Base-by-base conservation (phyloP, 2,797 vertebrate genomes). In the Notolabrus celidotus region DNA sequence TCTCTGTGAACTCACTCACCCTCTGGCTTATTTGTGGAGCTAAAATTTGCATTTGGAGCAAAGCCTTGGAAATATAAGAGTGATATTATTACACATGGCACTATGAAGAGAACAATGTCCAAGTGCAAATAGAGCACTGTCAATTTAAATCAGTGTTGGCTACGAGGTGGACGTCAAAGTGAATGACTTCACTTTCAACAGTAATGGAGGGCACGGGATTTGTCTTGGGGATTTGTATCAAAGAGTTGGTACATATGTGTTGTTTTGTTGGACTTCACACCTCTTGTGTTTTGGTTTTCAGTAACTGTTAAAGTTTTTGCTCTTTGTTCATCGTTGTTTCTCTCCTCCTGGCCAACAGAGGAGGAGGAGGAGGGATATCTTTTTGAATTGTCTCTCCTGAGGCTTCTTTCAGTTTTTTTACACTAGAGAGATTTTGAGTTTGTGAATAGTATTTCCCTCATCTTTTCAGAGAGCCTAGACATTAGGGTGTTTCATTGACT, bases 1-100 rank as follows among this genome's bases (percentile, higher is more conserved):
- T 90, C 86, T 86, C 74, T 81, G 89, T 88, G 82, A 91, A 91
- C 83, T 86, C 82, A 78, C 79, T 82, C n/a, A 10, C 79, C 86
- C 82, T 38, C 43, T 71, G 85, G 85, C 80, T 83, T 83, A 76
- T 89, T 89, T 83, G 68, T 46, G 83, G 72, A 85, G 79, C 71
- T 78, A 67, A 78, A 77, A 91, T 92, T 87, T 88, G 74, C 83
- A 85, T 84, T 81, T 63, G 25, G 58, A 73, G 83, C 74, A 82
- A 88, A 83, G 79, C 75, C 73, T 74, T 81, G 65, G 51, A 84
- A 88, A 82, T 52, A 46, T 56, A 81, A 78, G 67, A 77, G 74
- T 54, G 72, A 80, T 71, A 80, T 80, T 76, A 74, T 65, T 63
- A 64, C 47, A 65, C 38, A 31, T 4, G 7, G 58, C 31, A 20